A percentile compares a stretch with the other conserved stretches of the same genome.
Evolutionary conservation across 2,797 vertebrate genomes (phyloP).

Genomic region (Psittacula echo): DNA sequence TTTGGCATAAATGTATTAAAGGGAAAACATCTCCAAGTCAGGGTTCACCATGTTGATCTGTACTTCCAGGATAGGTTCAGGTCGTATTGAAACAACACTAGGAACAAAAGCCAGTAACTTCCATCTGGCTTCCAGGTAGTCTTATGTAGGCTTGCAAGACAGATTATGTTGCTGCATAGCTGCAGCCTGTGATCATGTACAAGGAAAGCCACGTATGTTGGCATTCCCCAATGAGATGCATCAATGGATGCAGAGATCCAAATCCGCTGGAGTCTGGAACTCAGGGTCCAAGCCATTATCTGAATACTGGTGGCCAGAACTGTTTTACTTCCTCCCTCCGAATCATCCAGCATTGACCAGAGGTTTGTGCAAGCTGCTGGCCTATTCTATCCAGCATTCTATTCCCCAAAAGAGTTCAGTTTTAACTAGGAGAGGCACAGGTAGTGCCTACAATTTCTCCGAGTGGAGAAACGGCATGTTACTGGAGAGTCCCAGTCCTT

Average conservation of each 20-base stretch:
- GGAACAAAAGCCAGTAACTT: neutral
- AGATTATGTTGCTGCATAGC: neutral
- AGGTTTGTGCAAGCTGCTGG: neutral
- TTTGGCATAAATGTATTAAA: too few species aligned
- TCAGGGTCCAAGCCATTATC: neutral
- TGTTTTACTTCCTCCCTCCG: neutral
- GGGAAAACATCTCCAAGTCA: neutral
- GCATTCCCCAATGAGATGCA: neutral
- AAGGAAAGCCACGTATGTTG: neutral
- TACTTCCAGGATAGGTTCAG: neutral
- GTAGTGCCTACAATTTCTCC: neutral
- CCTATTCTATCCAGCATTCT: neutral
- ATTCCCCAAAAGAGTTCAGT: neutral
- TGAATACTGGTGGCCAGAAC: neutral
- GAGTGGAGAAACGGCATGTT: neutral
- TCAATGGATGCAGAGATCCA: neutral
- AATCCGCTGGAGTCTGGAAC: neutral
- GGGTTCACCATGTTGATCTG: neutral
- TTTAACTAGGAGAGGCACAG: neutral
- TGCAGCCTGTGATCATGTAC: neutral
- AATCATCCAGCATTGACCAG: neutral
- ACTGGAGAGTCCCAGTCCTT: slow-evolving; percentile 14
- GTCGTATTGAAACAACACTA: neutral
- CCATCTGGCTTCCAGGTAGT: neutral
- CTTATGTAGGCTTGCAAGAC: neutral